phyloP scores from a whole-genome alignment of 1,140 invertebrate genomes.

The Drosophila arawakana region DNA sequence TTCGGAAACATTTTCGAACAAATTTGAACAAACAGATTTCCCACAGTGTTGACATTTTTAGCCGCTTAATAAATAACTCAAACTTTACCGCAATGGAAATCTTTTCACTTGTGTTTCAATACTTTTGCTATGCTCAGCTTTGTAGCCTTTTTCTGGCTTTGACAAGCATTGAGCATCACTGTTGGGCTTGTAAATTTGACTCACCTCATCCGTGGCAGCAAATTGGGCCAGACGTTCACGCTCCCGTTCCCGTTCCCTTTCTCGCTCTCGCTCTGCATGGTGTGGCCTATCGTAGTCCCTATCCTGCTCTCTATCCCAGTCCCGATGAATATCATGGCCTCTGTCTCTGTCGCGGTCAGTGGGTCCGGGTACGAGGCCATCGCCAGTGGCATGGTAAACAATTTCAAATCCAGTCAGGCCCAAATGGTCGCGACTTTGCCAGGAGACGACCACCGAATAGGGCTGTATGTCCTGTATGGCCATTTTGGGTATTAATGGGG shows the following conservation, averaged over 20 bases:
- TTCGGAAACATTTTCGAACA: not conserved
- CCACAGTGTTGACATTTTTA: constrained; percentile 17
- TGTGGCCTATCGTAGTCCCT: constrained; percentile 16
- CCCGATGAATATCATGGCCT: constrained; percentile 28
- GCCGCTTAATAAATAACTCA: too few relatives aligned
- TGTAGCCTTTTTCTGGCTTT: too few relatives aligned
- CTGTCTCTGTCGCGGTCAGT: constrained; percentile 50
- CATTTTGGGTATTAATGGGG: constrained; percentile 91
- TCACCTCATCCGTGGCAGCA: constrained; percentile 72
- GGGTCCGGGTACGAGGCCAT: constrained; percentile 85
- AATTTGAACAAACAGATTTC: constrained; percentile 53
- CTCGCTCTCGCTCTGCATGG: constrained; percentile 9
- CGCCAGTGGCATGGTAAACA: constrained; percentile 90
- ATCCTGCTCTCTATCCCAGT: constrained; percentile 1
- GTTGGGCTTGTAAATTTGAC: constrained; percentile 8
- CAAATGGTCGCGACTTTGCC: constrained; percentile 95
- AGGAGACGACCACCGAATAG: constrained; percentile 93
- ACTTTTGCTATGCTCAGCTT: too few relatives aligned
- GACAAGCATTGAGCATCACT: too few relatives aligned
- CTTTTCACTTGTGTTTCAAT: too few relatives aligned
- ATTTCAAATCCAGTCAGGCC: constrained; percentile 94
- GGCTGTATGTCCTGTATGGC: constrained; percentile 95
- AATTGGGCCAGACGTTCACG: constrained; percentile 53
- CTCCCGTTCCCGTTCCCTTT: constrained; percentile 7
- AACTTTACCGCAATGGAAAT: too few relatives aligned